These are phyloP conservation scores for Cepaea nemoralis DNA, from an alignment of 1,140 invertebrate species.

Conservation along the genomic window DNA sequence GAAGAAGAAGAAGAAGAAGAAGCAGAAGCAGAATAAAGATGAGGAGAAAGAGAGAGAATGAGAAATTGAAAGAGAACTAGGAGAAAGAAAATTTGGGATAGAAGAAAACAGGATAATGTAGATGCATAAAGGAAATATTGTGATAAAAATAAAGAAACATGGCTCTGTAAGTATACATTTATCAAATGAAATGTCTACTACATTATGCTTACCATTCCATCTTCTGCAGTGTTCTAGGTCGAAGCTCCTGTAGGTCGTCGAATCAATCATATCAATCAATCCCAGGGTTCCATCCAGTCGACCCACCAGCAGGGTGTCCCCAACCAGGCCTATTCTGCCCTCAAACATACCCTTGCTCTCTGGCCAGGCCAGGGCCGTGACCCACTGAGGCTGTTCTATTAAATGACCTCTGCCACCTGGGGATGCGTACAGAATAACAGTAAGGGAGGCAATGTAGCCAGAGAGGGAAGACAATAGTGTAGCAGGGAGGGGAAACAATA, in stretches of 20 bases:
- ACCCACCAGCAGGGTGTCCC: conserved; percentile 75
- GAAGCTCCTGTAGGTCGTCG: conserved; percentile 64
- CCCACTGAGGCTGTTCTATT: conserved; percentile 66
- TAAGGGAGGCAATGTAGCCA: too few species aligned
- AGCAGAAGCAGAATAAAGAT: too few species aligned
- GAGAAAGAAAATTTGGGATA: too few species aligned
- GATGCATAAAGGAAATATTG: too few species aligned
- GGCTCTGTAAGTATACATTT: too few species aligned
- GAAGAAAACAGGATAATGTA: too few species aligned
- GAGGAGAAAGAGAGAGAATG: too few species aligned
- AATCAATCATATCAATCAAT: conserved; percentile 67
- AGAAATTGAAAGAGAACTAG: too few species aligned
- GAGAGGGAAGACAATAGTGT: too few species aligned
- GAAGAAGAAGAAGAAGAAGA: too few species aligned
- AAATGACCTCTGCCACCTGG: conserved; percentile 70
- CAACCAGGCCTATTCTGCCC: conserved; percentile 60
- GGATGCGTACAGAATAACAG: background rate
- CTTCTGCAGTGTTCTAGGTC: conserved; percentile 73
- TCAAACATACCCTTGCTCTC: conserved; percentile 66
- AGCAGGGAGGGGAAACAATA: too few species aligned
- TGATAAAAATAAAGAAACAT: background rate
- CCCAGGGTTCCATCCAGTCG: conserved; percentile 74
- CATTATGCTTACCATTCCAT: conserved; percentile 69
- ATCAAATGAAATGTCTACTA: conserved; percentile 2
- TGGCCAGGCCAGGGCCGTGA: conserved; percentile 75